Base-by-base conservation (phyloP, 2,113 vertebrate genomes). In the Manacus vitellinus region DNA sequence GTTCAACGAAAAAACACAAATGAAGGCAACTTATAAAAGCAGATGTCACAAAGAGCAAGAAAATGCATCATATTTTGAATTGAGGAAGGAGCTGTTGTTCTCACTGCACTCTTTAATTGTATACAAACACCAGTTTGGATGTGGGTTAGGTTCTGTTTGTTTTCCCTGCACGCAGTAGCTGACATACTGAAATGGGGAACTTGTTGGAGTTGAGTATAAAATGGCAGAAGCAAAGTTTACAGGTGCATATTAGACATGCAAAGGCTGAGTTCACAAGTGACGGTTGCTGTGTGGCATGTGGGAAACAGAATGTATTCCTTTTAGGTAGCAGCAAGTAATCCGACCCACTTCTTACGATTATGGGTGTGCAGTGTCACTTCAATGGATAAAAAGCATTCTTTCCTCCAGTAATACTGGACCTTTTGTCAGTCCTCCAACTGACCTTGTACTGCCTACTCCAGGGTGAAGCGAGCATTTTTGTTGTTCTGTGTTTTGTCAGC, bases 241-340 rank as follows among this genome's bases (percentile, higher is more conserved):
- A 51, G 46, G n/a, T 73, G n/a, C 7, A 1, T 0, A 0, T 46
- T 44, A 62, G 35, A 52, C 27, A 19, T 39, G 12, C 55, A 71
- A 27, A 71, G 28, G 11, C 24, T 52, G 22, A 17, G 8, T 31
- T 93, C 31, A 21, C 4, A 35, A 14, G 20, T 46, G 41, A 5
- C 31, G 24, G 8, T 47, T 82, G 39, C 21, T 47, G 0, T 14
- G 14, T 76, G 70, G 5, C 21, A 13, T 10, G 18, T 22, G 37
- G 31, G 58, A 93, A 46, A n/a, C 3, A 39, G 4, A 79, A 18
- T 2, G 1, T 52, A 35, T 59, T 74, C 14, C 12, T 79, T 70
- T 65, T 54, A 82, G 62, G 37, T 23, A 30, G 18, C 0, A 1
- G 23, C n/a, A 58, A 66, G 12, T 47, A 68, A 55, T 54, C 35